These are phyloP conservation scores for Apaloderma vittatum DNA, from an alignment of 2,113 vertebrate genomes.

Conservation along the genomic window DNA sequence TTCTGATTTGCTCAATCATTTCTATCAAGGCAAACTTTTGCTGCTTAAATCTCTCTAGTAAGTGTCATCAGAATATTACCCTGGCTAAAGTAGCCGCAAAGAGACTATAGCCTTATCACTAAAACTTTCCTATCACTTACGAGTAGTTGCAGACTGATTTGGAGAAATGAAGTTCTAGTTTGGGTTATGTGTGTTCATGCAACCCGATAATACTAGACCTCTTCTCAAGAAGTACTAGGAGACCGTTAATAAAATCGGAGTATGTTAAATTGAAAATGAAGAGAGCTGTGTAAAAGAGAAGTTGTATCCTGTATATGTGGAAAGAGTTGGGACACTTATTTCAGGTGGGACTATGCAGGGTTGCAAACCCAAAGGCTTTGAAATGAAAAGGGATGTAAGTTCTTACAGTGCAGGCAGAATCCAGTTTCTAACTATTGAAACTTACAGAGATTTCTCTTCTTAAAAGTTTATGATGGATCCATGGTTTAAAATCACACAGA, in stretches of 20 bases:
- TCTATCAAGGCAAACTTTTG: not conserved
- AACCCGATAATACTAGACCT: not conserved
- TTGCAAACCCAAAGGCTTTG: not conserved
- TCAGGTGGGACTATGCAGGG: not conserved
- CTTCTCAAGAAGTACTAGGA: not conserved
- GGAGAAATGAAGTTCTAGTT: not conserved
- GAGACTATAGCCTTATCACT: not conserved
- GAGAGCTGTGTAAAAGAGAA: not conserved
- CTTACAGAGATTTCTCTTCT: not conserved
- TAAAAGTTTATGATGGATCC: not conserved
- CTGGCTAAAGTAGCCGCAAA: not conserved
- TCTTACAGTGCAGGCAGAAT: not conserved
- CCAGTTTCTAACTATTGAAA: not conserved
- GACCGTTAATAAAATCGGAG: not conserved
- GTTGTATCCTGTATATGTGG: not conserved
- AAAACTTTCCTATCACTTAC: not conserved
- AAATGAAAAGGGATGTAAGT: not conserved
- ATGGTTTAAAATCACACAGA: not conserved
- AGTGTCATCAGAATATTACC: not conserved
- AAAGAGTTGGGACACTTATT: not conserved
- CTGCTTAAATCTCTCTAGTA: not conserved
- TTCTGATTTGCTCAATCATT: not conserved
- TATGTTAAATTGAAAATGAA: not conserved
- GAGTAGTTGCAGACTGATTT: not conserved
- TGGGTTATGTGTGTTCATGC: not conserved